Conservation (phyloP, 2,888 invertebrate species). For the Nomada ferruginata region DNA sequence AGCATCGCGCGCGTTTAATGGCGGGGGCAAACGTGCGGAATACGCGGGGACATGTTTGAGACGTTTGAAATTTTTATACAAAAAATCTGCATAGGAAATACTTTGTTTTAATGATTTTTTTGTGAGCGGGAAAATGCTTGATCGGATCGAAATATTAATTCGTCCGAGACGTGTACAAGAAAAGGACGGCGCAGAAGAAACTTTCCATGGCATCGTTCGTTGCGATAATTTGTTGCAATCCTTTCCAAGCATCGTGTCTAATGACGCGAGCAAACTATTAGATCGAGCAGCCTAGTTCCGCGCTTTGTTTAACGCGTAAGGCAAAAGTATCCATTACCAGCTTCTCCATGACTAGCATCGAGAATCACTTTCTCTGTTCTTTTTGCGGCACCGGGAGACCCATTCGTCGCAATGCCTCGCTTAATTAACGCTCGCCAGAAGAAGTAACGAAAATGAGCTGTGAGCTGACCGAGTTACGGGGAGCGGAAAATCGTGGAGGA, state of each 20-base stretch:
- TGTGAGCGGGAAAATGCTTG: no score
- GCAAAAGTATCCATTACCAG: constrained; percentile 9
- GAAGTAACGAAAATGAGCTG: constrained; percentile 2
- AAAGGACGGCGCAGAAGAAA: neutral
- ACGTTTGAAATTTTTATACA: no score
- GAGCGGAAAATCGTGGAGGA: neutral
- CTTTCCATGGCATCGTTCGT: neutral
- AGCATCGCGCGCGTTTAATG: no score
- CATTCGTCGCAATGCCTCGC: no score
- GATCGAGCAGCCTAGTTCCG: neutral
- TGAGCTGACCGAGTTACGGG: neutral
- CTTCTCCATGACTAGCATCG: neutral
- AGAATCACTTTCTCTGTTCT: constrained; percentile 29
- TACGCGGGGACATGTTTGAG: no score
- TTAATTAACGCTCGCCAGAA: constrained; percentile 26
- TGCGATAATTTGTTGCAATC: constrained; percentile 8
- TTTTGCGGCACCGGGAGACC: neutral
- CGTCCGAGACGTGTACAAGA: neutral
- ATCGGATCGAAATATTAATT: neutral
- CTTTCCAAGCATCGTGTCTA: neutral
- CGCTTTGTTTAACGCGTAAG: neutral
- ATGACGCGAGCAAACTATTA: constrained; percentile 21
- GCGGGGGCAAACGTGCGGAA: no score
- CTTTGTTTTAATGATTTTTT: no score
- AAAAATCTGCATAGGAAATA: no score